A percentile compares a stretch with the other conserved stretches of the same genome.
phyloP scores from a whole-genome alignment of 2,797 vertebrate genomes.

The Artibeus lituratus region DNA sequence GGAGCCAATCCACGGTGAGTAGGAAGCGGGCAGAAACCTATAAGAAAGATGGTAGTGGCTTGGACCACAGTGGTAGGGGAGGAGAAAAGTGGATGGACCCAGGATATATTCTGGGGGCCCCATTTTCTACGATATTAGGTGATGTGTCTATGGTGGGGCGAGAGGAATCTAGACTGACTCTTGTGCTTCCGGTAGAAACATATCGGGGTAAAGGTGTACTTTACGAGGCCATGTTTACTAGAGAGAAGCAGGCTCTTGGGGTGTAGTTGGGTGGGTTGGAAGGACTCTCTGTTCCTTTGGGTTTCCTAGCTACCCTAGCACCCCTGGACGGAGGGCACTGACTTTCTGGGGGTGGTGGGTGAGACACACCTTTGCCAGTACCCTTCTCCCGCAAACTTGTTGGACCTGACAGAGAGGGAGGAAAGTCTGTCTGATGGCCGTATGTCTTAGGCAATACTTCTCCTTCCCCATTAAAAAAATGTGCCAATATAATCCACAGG shows the following conservation, averaged over 20 bases:
- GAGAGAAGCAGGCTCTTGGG: not conserved
- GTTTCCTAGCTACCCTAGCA: not conserved
- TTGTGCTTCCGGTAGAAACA: not conserved
- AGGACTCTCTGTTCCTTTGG: not conserved
- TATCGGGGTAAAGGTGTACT: not conserved
- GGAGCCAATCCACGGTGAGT: not conserved
- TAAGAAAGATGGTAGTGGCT: not conserved
- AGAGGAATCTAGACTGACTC: not conserved
- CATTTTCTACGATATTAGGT: fast-evolving
- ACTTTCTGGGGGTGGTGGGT: not conserved
- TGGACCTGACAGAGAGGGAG: not conserved
- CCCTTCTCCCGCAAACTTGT: not conserved
- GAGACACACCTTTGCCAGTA: not conserved
- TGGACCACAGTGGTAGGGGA: not conserved
- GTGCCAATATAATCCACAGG: not conserved
- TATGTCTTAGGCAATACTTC: not conserved
- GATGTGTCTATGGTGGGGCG: too few species aligned
- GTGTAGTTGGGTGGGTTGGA: not conserved
- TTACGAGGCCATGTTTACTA: not conserved
- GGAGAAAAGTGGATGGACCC: not conserved
- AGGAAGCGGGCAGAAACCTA: not conserved
- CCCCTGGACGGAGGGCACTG: not conserved
- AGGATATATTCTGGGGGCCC: not conserved
- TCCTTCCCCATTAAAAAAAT: not conserved
- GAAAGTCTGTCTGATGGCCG: not conserved